Conservation (phyloP, 2,113 vertebrate species). For the Brachyhypopomus occidentalis region DNA sequence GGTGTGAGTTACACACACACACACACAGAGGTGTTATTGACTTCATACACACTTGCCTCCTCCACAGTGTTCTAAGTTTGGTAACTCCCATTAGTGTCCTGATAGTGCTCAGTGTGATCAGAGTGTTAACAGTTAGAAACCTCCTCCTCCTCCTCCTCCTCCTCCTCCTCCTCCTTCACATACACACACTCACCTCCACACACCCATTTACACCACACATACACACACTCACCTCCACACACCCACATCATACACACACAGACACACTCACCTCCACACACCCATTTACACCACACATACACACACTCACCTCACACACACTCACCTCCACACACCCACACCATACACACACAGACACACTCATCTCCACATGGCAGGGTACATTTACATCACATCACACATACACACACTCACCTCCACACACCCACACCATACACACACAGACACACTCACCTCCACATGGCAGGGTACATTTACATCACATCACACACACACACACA, state of each 20-base stretch:
- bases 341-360: not conserved
- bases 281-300: no score
- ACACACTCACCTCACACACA: not conserved
- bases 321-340: not conserved
- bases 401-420: not conserved
- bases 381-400: not conserved
- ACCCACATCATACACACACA: not conserved
- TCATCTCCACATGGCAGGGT: not conserved
- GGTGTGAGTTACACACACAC: conserved; percentile 51
- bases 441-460: not conserved
- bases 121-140: no score
- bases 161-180: no score
- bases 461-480: not conserved
- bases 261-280: not conserved
- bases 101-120: not conserved
- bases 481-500: not conserved
- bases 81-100: not conserved
- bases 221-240: not conserved
- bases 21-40: not conserved
- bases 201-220: not conserved
- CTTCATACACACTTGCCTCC: conserved; percentile 14
- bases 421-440: not conserved
- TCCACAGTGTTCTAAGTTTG: conserved; percentile 6
- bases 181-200: not conserved
- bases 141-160: no score